Conservation (phyloP, 92 coral and sea anemone genomes). For the Galaxea fascicularis region DNA sequence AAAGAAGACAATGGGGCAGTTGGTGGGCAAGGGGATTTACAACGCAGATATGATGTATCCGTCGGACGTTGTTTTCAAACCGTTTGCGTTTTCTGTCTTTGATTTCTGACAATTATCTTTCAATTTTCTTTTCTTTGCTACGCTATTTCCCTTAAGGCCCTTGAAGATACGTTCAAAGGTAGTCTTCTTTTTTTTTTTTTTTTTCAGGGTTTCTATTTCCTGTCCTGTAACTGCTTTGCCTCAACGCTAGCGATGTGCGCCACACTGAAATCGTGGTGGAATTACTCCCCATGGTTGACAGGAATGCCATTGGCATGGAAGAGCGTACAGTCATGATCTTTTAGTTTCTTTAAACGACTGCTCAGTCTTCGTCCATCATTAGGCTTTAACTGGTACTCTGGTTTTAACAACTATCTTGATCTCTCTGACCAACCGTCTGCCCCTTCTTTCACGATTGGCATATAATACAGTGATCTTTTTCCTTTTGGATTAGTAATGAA, state of each 20-base stretch:
- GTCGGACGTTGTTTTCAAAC: constrained; percentile 18
- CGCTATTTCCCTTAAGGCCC: neutral
- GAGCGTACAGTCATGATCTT: constrained; percentile 15
- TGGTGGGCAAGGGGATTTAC: neutral
- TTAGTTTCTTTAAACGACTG: neutral
- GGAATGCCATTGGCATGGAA: constrained; percentile 28
- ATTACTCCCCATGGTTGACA: constrained; percentile 1
- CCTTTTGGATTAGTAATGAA: no score
- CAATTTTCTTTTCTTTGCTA: neutral
- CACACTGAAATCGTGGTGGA: constrained; percentile 33
- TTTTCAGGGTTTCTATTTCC: constrained; percentile 7
- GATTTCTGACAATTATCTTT: neutral
- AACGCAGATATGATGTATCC: constrained; percentile 1
- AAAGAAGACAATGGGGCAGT: constrained; percentile 10
- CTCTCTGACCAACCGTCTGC: constrained; percentile 10
- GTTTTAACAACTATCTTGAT: constrained; percentile 13
- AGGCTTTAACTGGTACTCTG: constrained; percentile 16
- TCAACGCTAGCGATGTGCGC: constrained; percentile 24
- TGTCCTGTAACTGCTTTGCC: constrained; percentile 11
- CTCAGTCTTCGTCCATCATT: constrained; percentile 2
- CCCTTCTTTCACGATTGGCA: neutral
- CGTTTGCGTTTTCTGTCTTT: constrained; percentile 7
- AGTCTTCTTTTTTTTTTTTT: no score
- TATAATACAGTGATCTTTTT: constrained; percentile 15
- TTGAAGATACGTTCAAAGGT: constrained; percentile 11